Base-by-base conservation (phyloP, 2,113 vertebrate genomes). In the Sebastes fasciatus region DNA sequence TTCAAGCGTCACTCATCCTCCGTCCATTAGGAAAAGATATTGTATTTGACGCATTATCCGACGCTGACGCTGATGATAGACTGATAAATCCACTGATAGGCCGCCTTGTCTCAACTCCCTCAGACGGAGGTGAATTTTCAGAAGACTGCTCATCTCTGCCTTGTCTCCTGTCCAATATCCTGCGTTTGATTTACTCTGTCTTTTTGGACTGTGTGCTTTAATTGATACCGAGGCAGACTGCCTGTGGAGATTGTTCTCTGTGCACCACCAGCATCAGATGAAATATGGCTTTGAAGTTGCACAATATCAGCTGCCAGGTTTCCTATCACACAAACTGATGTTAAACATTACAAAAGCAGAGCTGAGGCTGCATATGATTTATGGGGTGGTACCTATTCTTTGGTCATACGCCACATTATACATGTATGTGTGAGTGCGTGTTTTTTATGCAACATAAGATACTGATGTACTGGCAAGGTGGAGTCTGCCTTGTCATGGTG, bases 391-490 rank as follows among this genome's bases (percentile, higher is more conserved):
- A 75, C 42, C 7, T 73, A 10, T 40, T 72, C 62, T 49, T 86
- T 77, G 79, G 80, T 84, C 82, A 66, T 70, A 40, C 63, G 57
- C 40, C 55, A 84, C 49, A 58, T 75, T 26, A 34, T 74, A 10
- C 58, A 26, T 46, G 42, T 40, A 40, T 14, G 10, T 71, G 19
- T 51, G 40, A 64, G 10, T 5, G 5, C 55, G 57, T 16, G 10
- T 23, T 73, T 73, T 60, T 63, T 75, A 63, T 84, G 61, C 80
- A 70, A 87, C 80, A 84, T 26, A 60, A 75, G 74, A 86, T 54
- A 80, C 77, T 66, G 88, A 86, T 88, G 85, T 78, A 57, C 84
- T 92, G 86, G 85, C 89, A 79, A 48, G 4, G 48, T 21, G 70
- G 57, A 74, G 69, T 84, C 51, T 62, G 62, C 57, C 66, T 77